phyloP scores from a whole-genome alignment of 1,140 invertebrate genomes.

The Dendrolimus punctatus region DNA sequence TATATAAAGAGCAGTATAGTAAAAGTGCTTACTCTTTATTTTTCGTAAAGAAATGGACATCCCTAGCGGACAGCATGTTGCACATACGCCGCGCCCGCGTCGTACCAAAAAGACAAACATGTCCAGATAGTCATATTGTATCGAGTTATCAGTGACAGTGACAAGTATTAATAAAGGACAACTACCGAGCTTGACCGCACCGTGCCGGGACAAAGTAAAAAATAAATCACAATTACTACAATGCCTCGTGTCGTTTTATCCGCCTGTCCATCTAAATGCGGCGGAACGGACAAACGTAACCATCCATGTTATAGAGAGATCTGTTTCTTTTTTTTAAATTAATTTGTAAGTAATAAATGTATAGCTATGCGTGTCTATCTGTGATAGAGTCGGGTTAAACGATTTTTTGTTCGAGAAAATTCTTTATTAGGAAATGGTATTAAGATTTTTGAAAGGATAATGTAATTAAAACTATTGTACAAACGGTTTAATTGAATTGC shows the following conservation, averaged over 20 bases:
- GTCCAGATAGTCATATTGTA: constrained; percentile 39
- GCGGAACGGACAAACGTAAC: constrained; percentile 21
- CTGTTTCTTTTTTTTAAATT: constrained; percentile 24
- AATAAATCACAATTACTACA: constrained; percentile 49
- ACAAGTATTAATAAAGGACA: constrained; percentile 62
- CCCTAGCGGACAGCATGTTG: constrained; percentile 10
- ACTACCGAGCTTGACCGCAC: constrained; percentile 35
- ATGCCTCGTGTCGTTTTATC: constrained; percentile 39
- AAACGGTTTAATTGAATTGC: too few relatives aligned
- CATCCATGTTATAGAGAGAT: constrained; percentile 31
- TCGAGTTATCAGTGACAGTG: constrained; percentile 54
- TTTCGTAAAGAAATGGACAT: too few relatives aligned
- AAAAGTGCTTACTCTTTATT: too few relatives aligned
- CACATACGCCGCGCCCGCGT: constrained; percentile 20
- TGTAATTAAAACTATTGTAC: background rate
- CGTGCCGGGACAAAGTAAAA: constrained; percentile 20
- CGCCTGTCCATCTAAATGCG: constrained; percentile 38
- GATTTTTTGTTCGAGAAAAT: background rate
- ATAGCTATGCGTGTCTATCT: background rate
- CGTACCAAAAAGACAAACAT: constrained; percentile 40
- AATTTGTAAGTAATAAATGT: constrained; percentile 9
- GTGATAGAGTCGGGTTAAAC: background rate
- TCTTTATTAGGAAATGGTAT: background rate
- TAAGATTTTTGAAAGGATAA: background rate
- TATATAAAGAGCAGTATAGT: too few relatives aligned